Evolutionary conservation across 1,140 invertebrate species (phyloP), one percentile per base, ranked within the genome.

Genomic region (Akabosia matsudoensis): DNA sequence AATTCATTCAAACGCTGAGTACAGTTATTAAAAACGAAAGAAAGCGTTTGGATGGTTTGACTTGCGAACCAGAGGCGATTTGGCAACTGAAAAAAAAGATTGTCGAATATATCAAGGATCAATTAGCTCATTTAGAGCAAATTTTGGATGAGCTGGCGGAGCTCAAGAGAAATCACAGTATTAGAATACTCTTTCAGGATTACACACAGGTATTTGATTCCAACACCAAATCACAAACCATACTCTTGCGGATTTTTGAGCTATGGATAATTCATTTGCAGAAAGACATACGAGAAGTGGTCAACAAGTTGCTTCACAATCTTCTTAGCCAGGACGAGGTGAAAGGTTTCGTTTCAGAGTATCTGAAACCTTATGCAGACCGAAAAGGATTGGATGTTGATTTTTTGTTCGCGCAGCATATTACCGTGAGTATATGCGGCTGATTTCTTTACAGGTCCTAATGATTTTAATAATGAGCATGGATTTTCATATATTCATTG

Each of bases 281-380:
- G 54, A 77, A 78, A 28, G 33, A 74, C 31, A 61, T 71, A 3
- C 0, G 33, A 0, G 74, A 78, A 24, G 77, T 81, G 24, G 76
- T 81, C n/a, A 79, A 75, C 30, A 1, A 67, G 0, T 73, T 81
- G 74, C 33, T 81, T 0, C 54, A 74, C 37, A 74, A 73, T 37
- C 31, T 81, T 0, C 76, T 78, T 10, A 13, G 30, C 13, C 52
- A 56, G 45, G 78, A 78, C 4, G 80, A 81, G 71, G 72, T 81
- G 30, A 54, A 75, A 22, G 18, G 24, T 26, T 81, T 79, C 61
- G 64, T 79, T 2, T 34, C 37, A 1, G 76, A 76, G 28, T 81
- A 78, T 64, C 61, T 81, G 2, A 4, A 33, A n/a, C 76, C 78
- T 0, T 81, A 78, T 74, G 75, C 78, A 2, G 7, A 18, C 1